A percentile compares a stretch with the other conserved stretches of the same genome.
Conservation (phyloP, 2,888 invertebrate genomes). For the Dioctria linearis region DNA sequence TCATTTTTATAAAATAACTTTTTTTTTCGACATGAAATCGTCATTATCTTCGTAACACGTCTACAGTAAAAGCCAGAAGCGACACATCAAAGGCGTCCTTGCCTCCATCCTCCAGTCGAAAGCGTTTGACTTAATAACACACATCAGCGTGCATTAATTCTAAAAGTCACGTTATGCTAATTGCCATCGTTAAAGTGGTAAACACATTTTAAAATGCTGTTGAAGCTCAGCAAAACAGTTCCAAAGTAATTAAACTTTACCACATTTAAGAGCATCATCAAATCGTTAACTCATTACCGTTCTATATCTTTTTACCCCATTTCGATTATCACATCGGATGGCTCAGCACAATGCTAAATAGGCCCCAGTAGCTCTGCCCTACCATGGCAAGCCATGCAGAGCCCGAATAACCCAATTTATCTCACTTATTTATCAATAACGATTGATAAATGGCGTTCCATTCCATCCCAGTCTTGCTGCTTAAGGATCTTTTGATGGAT, state of each 20-base stretch:
- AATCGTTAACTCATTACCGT: constrained; percentile 45
- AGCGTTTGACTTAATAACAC: constrained; percentile 57
- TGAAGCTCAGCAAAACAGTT: constrained; percentile 19
- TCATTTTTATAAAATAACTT: neutral
- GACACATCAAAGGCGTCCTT: constrained; percentile 29
- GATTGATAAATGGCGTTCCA: constrained; percentile 57
- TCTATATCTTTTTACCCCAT: constrained; percentile 25
- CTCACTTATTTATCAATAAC: constrained; percentile 56
- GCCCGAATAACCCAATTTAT: constrained; percentile 50
- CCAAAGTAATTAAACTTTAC: constrained; percentile 56
- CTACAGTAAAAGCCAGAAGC: neutral
- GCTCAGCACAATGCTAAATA: constrained; percentile 29
- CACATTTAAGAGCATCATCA: constrained; percentile 23
- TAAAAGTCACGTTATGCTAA: constrained; percentile 59
- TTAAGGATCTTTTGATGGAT: constrained; percentile 49
- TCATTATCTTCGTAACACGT: neutral
- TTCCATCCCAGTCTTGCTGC: neutral
- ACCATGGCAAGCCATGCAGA: constrained; percentile 14
- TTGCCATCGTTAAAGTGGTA: constrained; percentile 31
- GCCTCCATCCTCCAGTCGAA: constrained; percentile 42
- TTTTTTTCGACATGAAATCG: constrained; percentile 7
- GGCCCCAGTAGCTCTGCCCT: constrained; percentile 7
- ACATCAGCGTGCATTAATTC: constrained; percentile 55
- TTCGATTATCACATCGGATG: constrained; percentile 9
- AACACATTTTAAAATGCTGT: neutral